Percentiles rank a stretch among this genome's conserved stretches.
Evolutionary conservation across 1,140 invertebrate genomes (phyloP).

Genomic region (Hylaeus volcanicus): DNA sequence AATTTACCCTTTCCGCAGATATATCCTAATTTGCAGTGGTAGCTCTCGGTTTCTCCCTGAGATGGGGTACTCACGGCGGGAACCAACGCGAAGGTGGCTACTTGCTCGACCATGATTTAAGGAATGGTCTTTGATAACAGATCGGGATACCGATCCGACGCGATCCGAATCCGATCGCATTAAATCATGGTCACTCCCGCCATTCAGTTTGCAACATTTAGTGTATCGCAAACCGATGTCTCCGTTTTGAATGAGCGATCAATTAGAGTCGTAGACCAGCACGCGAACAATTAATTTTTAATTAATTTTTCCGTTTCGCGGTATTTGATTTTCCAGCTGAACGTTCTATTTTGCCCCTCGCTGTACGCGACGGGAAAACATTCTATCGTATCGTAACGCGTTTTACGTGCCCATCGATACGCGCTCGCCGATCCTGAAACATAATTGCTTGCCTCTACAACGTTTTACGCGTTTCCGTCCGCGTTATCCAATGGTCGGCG

Average conservation of each 20-base stretch:
- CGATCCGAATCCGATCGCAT: too few species aligned
- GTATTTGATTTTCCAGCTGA: constrained; percentile 28
- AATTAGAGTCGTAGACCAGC: neutral
- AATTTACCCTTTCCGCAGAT: too few species aligned
- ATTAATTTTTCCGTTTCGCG: constrained; percentile 29
- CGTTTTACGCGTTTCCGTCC: neutral
- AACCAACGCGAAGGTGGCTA: too few species aligned
- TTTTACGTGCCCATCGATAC: neutral
- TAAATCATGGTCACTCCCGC: too few species aligned
- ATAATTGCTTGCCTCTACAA: constrained; percentile 3
- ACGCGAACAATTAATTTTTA: constrained; percentile 41
- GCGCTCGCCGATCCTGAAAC: neutral
- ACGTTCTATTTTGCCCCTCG: neutral
- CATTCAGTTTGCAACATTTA: too few species aligned
- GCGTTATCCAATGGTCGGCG: neutral
- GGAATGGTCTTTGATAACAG: too few species aligned
- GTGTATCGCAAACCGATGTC: neutral
- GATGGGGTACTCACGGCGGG: too few species aligned
- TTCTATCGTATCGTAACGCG: constrained; percentile 5
- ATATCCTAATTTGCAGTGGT: too few species aligned
- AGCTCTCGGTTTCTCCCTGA: too few species aligned
- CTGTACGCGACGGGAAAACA: neutral
- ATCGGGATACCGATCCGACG: too few species aligned
- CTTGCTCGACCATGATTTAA: too few species aligned
- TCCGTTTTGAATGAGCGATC: neutral